Evolutionary conservation across 37 sponge, comb jelly and placozoan species (phyloP).

Genomic region (Lycopodina hypogea): DNA sequence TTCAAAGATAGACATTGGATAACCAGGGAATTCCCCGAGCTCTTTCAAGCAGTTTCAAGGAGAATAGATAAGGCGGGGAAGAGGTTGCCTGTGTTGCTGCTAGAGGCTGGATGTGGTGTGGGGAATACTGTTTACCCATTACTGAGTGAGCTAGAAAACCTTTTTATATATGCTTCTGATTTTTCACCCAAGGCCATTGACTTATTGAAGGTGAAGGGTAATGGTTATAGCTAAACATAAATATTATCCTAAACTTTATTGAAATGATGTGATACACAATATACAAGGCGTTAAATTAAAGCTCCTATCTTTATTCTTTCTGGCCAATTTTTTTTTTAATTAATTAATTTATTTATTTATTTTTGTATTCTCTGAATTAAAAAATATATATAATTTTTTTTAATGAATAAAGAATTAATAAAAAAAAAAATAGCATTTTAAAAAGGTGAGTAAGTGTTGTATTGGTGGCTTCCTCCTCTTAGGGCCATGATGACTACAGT

Average conservation of each 20-base stretch:
- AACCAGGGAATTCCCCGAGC: constrained; percentile 88
- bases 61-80: not conserved
- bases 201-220: constrained; percentile 75
- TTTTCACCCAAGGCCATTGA: constrained; percentile 93
- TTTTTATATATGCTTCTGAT: constrained; percentile 95
- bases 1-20: constrained; percentile 98
- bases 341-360: no score
- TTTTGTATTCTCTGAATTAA: no score
- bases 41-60: constrained; percentile 35
- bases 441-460: no score
- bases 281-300: no score
- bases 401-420: no score
- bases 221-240: no score
- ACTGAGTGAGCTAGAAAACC: constrained; percentile 63
- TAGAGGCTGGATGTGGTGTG: constrained; percentile 98
- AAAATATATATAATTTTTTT: no score
- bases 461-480: not conserved
- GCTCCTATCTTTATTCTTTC: no score
- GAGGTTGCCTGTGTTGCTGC: constrained; percentile 24
- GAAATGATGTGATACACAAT: no score
- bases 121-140: constrained; percentile 94
- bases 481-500: constrained; percentile 63
- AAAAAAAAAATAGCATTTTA: no score
- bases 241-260: no score
- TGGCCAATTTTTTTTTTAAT: no score